Percentiles rank a stretch among this genome's conserved stretches.
phyloP scores from a whole-genome alignment of 2,113 vertebrate species.

The Phocoena phocoena region DNA sequence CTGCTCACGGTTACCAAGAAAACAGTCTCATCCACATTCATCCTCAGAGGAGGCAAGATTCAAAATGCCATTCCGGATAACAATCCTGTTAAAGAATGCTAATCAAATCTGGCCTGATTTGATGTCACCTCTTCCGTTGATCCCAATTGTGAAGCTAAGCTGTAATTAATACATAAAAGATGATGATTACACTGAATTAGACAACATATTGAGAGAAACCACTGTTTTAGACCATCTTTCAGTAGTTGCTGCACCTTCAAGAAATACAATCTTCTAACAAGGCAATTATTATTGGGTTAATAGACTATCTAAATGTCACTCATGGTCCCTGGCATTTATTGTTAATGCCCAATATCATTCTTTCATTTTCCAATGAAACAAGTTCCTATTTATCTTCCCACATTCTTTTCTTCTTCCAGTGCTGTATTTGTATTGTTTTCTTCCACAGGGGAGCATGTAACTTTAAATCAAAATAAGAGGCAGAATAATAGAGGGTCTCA shows the following conservation, averaged over 20 bases:
- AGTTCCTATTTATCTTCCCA: slow-evolving; percentile 26
- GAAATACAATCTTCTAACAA: slow-evolving; percentile 70
- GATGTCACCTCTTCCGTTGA: slow-evolving; percentile 82
- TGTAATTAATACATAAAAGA: slow-evolving; percentile 85
- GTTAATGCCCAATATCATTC: slow-evolving; percentile 19
- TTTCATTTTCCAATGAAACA: slow-evolving; percentile 47
- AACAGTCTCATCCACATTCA: not conserved
- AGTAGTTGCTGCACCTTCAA: slow-evolving; percentile 67
- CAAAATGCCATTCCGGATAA: slow-evolving; percentile 58
- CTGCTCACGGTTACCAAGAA: not conserved
- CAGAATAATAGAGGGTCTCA: slow-evolving; percentile 66
- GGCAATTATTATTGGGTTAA: slow-evolving; percentile 69
- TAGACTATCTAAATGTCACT: slow-evolving; percentile 71
- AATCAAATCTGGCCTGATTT: slow-evolving; percentile 83
- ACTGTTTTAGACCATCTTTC: slow-evolving; percentile 74
- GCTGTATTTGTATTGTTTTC: slow-evolving; percentile 59
- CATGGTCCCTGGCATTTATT: slow-evolving; percentile 64
- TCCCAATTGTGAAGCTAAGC: slow-evolving; percentile 82
- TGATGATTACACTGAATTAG: slow-evolving; percentile 82
- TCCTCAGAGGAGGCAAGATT: slow-evolving; percentile 50
- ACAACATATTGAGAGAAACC: slow-evolving; percentile 76
- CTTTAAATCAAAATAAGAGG: slow-evolving; percentile 79
- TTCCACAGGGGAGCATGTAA: slow-evolving; percentile 52
- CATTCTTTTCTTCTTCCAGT: slow-evolving; percentile 29
- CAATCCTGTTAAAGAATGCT: slow-evolving; percentile 79